These are phyloP conservation scores for Xiphydria camelus DNA, from an alignment of 2,888 invertebrate species.

Conservation along the genomic window DNA sequence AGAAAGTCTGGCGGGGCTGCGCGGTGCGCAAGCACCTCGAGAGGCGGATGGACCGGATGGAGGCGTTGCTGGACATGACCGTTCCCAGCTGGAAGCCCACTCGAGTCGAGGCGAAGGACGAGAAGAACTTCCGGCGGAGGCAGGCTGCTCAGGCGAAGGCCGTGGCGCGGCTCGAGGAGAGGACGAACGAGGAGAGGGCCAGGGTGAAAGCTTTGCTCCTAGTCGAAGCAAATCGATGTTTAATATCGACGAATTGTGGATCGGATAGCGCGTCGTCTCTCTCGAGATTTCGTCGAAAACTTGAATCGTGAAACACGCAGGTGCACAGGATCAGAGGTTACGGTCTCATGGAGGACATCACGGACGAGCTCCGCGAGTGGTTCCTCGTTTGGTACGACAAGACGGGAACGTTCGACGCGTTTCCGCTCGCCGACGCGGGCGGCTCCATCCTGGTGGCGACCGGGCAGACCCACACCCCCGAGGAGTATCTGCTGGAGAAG, in stretches of 20 bases:
- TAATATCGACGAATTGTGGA: no score
- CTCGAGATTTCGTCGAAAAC: no score
- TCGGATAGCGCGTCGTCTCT: no score
- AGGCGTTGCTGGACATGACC: conserved; percentile 64
- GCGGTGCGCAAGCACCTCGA: conserved; percentile 56
- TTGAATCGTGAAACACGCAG: no score
- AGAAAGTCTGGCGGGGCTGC: conserved; percentile 59
- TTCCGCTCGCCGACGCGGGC: conserved; percentile 73
- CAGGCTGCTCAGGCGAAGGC: conserved; percentile 55
- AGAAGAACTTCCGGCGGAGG: conserved; percentile 42
- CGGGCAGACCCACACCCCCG: conserved; percentile 65
- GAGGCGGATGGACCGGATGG: conserved; percentile 55
- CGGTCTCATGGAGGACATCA: conserved; percentile 73
- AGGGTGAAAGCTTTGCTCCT: conserved; percentile 25
- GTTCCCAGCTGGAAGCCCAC: conserved; percentile 60
- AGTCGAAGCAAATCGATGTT: no score
- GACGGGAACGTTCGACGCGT: conserved; percentile 69
- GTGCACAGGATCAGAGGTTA: conserved; percentile 48
- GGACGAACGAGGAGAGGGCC: conserved; percentile 22
- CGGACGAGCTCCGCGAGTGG: conserved; percentile 77
- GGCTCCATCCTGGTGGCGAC: conserved; percentile 66
- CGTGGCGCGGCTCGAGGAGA: conserved; percentile 57
- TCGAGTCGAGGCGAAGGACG: conserved; percentile 58
- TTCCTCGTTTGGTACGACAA: conserved; percentile 68
- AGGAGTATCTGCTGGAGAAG: conserved; percentile 62